phyloP scores from a whole-genome alignment of 2,113 vertebrate species.

The Axis porcinus region DNA sequence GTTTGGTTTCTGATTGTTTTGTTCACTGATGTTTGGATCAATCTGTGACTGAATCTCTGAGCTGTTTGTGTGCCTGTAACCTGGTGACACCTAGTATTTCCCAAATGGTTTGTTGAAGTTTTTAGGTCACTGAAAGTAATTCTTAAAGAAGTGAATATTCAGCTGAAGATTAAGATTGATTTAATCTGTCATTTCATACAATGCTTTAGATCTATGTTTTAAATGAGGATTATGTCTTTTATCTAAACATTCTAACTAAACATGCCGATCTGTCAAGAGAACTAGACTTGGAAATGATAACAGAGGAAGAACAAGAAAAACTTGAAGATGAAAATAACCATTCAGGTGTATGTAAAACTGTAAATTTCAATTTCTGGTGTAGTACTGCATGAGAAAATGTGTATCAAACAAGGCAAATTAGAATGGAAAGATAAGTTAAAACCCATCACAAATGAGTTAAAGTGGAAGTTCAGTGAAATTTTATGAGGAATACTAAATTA shows the following conservation, averaged over 20 bases:
- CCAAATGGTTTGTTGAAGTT: neutral
- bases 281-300: constrained; percentile 6
- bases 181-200: neutral
- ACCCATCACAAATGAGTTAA: too few species aligned
- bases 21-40: neutral
- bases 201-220: neutral
- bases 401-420: constrained; percentile 87
- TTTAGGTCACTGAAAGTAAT: neutral
- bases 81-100: neutral
- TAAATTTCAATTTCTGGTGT: neutral
- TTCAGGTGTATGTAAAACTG: constrained; percentile 53
- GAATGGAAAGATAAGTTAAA: constrained; percentile 84
- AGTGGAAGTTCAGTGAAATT: too few species aligned
- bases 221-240: neutral
- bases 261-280: constrained; percentile 46
- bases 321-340: neutral
- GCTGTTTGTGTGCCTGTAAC: neutral
- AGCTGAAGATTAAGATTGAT: neutral
- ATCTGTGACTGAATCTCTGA: neutral
- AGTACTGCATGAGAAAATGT: constrained; percentile 82
- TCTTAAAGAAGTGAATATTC: neutral
- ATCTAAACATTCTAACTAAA: neutral
- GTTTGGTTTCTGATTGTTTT: neutral
- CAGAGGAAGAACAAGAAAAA: constrained; percentile 50
- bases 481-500: too few species aligned